A percentile compares a stretch with the other conserved stretches of the same genome.
Evolutionary conservation across 2,888 invertebrate species (phyloP).

Genomic region (Automeris io): DNA sequence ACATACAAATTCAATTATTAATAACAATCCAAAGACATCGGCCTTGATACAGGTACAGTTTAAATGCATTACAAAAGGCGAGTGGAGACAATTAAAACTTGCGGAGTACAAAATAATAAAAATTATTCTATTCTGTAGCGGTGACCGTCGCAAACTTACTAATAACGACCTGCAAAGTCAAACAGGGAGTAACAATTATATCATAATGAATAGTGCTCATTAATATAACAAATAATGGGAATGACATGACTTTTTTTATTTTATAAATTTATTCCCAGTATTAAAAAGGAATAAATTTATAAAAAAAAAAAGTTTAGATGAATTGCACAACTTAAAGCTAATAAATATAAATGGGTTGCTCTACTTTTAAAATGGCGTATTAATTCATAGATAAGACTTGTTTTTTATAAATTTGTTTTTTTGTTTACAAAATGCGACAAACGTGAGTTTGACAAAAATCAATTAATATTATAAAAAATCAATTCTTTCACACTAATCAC

Average conservation of each 20-base stretch:
- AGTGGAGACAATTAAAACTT: constrained; percentile 36
- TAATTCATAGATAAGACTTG: neutral
- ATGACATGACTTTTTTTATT: neutral
- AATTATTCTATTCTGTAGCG: constrained; percentile 56
- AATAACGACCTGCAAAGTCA: constrained; percentile 78
- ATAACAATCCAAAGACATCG: constrained; percentile 25
- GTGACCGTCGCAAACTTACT: constrained; percentile 67
- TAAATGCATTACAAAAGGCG: constrained; percentile 15
- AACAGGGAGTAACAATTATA: constrained; percentile 66
- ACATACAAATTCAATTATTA: constrained; percentile 12
- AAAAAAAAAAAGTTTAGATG: neutral
- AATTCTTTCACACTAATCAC: neutral
- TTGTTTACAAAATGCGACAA: too few relatives aligned
- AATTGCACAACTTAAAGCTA: neutral
- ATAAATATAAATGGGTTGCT: neutral
- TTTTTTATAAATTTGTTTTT: too few relatives aligned
- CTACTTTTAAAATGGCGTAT: neutral
- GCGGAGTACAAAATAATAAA: constrained; percentile 40
- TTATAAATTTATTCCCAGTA: neutral
- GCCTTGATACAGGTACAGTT: constrained; percentile 42
- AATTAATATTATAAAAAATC: neutral
- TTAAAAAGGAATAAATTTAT: neutral
- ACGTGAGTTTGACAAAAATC: too few relatives aligned
- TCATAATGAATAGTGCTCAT: constrained; percentile 7
- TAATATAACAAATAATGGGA: neutral